Conservation (phyloP, 2,888 invertebrate species). For the Leptinotarsa haldemani region DNA sequence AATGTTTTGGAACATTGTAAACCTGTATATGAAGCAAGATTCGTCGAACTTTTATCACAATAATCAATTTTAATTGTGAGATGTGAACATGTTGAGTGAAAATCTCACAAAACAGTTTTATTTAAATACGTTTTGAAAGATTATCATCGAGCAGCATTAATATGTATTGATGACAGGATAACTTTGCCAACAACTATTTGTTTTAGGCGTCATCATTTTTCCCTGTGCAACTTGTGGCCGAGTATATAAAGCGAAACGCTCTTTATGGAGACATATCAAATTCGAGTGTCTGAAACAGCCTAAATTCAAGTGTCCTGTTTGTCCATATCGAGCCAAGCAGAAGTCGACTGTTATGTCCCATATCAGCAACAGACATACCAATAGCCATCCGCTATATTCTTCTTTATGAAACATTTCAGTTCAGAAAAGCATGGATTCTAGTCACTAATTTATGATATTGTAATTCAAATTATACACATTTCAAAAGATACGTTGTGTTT, state of each 20-base stretch:
- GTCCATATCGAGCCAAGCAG: constrained; percentile 45
- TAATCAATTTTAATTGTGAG: too few relatives aligned
- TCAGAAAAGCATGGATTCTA: not conserved
- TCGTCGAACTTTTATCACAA: too few relatives aligned
- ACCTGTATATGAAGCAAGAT: too few relatives aligned
- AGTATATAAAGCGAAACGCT: constrained; percentile 45
- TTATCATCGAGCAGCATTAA: too few relatives aligned
- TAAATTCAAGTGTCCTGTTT: constrained; percentile 46
- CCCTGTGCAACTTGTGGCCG: constrained; percentile 43
- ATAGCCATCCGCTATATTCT: not conserved
- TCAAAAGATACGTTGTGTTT: not conserved
- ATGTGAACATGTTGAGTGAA: too few relatives aligned
- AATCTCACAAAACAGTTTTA: too few relatives aligned
- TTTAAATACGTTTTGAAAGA: too few relatives aligned
- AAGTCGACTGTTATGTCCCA: constrained; percentile 40
- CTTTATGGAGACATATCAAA: constrained; percentile 46
- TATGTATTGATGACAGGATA: too few relatives aligned
- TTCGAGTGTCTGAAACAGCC: constrained; percentile 51
- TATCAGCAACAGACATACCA: constrained; percentile 21
- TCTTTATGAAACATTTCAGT: not conserved
- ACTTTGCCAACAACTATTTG: constrained; percentile 8
- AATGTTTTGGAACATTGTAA: too few relatives aligned
- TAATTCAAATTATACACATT: not conserved
- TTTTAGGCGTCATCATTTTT: constrained; percentile 12
- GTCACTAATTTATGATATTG: constrained; percentile 1